Percentiles rank a stretch among this genome's conserved stretches.
phyloP scores from a whole-genome alignment of 2,888 invertebrate species.

The Rosalia funebris region DNA sequence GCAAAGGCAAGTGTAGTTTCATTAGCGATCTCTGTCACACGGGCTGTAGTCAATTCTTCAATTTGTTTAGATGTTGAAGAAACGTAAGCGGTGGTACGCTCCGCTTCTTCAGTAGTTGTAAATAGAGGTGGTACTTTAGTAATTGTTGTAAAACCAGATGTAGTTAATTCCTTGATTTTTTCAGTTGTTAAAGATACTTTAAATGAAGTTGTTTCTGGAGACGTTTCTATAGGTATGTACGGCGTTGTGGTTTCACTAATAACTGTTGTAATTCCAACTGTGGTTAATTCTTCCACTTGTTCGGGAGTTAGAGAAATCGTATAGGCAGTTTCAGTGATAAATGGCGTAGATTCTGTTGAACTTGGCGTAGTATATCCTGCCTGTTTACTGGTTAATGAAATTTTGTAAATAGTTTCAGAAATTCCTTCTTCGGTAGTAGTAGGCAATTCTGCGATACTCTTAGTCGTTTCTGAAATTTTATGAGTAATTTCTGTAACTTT shows the following conservation, averaged over 20 bases:
- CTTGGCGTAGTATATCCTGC: not conserved
- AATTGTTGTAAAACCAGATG: constrained; percentile 6
- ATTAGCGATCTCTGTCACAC: no score
- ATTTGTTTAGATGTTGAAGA: constrained; percentile 25
- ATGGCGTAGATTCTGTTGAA: not conserved
- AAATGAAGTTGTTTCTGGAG: constrained; percentile 18
- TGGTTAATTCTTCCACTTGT: constrained; percentile 31
- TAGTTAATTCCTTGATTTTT: constrained; percentile 20
- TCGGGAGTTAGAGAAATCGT: constrained; percentile 4
- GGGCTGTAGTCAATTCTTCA: constrained; percentile 31
- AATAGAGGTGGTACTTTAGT: constrained; percentile 1
- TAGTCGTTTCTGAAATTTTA: not conserved
- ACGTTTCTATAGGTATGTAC: no score
- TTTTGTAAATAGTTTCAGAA: no score
- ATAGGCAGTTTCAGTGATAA: constrained; percentile 17
- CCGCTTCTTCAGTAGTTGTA: constrained; percentile 9
- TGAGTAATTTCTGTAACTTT: no score
- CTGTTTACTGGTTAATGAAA: no score
- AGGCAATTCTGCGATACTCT: not conserved
- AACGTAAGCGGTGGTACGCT: constrained; percentile 22
- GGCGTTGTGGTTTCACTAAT: no score
- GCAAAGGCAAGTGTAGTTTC: no score
- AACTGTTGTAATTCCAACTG: constrained; percentile 22
- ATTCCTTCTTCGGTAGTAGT: no score
- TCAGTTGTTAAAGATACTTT: constrained; percentile 3